These are phyloP conservation scores for Leptinotarsa juncta DNA, from an alignment of 2,888 invertebrate genomes.

Conservation along the genomic window DNA sequence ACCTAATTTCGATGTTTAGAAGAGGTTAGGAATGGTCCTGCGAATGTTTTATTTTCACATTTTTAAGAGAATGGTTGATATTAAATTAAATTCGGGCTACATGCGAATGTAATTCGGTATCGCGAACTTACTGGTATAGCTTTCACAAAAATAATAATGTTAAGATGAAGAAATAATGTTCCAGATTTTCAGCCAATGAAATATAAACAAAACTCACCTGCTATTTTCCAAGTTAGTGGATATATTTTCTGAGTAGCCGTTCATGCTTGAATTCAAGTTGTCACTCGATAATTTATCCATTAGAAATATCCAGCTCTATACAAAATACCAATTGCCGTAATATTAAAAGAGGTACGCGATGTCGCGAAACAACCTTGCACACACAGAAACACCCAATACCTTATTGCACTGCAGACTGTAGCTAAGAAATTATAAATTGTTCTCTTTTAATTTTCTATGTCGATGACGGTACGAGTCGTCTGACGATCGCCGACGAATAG, in stretches of 20 bases:
- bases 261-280: constrained; percentile 44
- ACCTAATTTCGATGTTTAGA: constrained; percentile 8
- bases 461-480: constrained; percentile 46
- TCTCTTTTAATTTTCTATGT: constrained; percentile 45
- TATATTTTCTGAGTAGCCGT: constrained; percentile 55
- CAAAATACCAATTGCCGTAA: constrained; percentile 23
- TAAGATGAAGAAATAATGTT: constrained; percentile 31
- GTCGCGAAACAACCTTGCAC: constrained; percentile 38
- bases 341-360: constrained; percentile 19
- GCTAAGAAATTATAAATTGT: constrained; percentile 41
- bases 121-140: constrained; percentile 14
- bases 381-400: constrained; percentile 40
- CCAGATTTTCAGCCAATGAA: constrained; percentile 21
- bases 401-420: constrained; percentile 25
- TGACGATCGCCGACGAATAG: constrained; percentile 43
- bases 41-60: background rate
- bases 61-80: background rate
- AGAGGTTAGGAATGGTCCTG: constrained; percentile 27
- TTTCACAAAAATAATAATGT: constrained; percentile 37
- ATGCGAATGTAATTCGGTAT: constrained; percentile 24
- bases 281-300: constrained; percentile 41
- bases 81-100: constrained; percentile 22
- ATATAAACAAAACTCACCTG: constrained; percentile 53
- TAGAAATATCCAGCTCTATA: constrained; percentile 29
- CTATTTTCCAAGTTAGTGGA: constrained; percentile 57